Base-by-base conservation (phyloP, 2,797 vertebrate genomes). In the Chaetodon trifasciatus region DNA sequence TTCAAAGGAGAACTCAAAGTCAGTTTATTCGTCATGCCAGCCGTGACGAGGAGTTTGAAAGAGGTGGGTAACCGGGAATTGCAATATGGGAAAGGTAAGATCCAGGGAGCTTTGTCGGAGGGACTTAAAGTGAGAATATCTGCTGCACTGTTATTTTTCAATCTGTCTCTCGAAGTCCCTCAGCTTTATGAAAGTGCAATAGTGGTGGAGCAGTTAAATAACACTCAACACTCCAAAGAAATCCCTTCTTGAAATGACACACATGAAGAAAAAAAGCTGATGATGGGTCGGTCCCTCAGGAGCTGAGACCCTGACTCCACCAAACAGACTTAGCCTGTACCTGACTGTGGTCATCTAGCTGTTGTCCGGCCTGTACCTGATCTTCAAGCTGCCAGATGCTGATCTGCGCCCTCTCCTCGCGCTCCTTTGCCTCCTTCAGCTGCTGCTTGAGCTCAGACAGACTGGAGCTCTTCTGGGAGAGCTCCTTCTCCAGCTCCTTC, bases 401-500 rank as follows among this genome's bases (percentile, higher is more conserved):
- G 46, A 89, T 93, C 78, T 93, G 94, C 52, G 94, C 90, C 21
- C 83, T 91, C 19, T 96, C 94, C 92, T 97, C 96, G n/a, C 91
- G 93, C 74, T 96, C 92, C 12, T 68, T 92, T 67, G 91, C 92
- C 88, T 97, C 96, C 81, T 79, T 95, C 81, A 98, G 92, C 87
- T 94, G 94, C n/a, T 56, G 85, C 83, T 96, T 96, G 74, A 97
- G 94, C 32, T 97, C 96, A 37, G 85, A 89, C 78, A 98, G 91
- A 66, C 81, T 94, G 88, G 95, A 86, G 16, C 85, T 91, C 94
- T 98, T 99, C 88, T 94, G 94, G 56, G 92, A 89, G 71, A 97
- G 93, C 83, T 97, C 96, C 69, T 78, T 91, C 93, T 98, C 97
- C 77, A 98, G 86, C 83, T 96, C 96, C 91, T 97, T 97, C 94